Conservation (phyloP, 1,140 invertebrate species). For the Agraylea sexmaculata region DNA sequence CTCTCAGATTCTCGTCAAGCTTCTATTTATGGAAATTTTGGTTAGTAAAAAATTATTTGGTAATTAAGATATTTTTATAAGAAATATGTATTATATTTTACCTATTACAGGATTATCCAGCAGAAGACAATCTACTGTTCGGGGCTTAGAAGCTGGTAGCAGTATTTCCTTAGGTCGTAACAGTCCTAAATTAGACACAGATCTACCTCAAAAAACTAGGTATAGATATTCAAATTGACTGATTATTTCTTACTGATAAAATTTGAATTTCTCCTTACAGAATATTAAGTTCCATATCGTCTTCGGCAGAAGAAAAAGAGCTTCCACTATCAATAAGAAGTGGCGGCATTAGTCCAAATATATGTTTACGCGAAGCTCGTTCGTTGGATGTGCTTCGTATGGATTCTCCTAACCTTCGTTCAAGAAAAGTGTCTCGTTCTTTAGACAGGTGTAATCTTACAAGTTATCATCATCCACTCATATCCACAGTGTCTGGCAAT, state of each 20-base stretch:
- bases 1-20: slow-evolving; percentile 60
- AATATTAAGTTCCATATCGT: slow-evolving; percentile 36
- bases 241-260: neutral
- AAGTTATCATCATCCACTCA: no score
- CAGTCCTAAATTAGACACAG: slow-evolving; percentile 16
- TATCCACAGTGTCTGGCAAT: slow-evolving; percentile 28
- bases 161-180: slow-evolving; percentile 13
- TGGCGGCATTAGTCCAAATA: neutral
- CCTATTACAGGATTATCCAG: slow-evolving; percentile 14
- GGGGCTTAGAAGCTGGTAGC: slow-evolving; percentile 12
- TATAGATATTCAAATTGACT: slow-evolving; percentile 3
- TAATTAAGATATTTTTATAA: no score
- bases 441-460: slow-evolving; percentile 28
- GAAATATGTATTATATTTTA: neutral
- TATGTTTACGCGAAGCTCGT: slow-evolving; percentile 25
- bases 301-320: slow-evolving; percentile 26
- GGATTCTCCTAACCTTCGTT: slow-evolving; percentile 19
- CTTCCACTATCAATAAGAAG: slow-evolving; percentile 4
- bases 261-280: slow-evolving; percentile 11
- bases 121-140: slow-evolving; percentile 17
- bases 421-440: slow-evolving; percentile 31
- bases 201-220: slow-evolving; percentile 14
- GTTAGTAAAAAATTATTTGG: no score
- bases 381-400: slow-evolving; percentile 31
- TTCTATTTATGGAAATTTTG: slow-evolving; percentile 38